A percentile compares a stretch with the other conserved stretches of the same genome.
Evolutionary conservation across 92 coral and sea anemone species (phyloP).

Genomic region (Ricordea florida): DNA sequence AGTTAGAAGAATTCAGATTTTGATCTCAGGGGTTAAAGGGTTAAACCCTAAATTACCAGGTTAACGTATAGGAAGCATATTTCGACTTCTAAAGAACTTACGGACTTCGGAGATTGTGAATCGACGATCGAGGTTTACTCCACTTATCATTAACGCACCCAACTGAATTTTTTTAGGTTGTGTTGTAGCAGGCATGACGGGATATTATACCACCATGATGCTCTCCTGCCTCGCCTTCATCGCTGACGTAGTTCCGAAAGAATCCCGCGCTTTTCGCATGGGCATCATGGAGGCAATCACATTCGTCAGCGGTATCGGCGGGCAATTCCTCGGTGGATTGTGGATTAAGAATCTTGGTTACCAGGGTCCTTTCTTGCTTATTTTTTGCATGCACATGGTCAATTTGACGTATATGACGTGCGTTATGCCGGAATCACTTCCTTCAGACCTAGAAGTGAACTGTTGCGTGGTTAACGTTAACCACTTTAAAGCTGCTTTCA

Average conservation of each 20-base stretch:
- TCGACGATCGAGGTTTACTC: too few species aligned
- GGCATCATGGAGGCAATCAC: conserved; percentile 57
- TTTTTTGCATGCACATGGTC: conserved; percentile 16
- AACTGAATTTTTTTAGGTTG: too few species aligned
- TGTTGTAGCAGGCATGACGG: conserved; percentile 42
- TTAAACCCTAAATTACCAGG: too few species aligned
- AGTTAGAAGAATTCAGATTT: too few species aligned
- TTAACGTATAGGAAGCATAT: too few species aligned
- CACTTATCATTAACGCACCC: too few species aligned
- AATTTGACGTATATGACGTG: conserved; percentile 30
- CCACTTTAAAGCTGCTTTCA: conserved; percentile 6
- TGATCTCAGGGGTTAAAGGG: too few species aligned
- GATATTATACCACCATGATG: conserved; percentile 46
- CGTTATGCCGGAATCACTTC: conserved; percentile 43
- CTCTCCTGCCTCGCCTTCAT: conserved; percentile 49
- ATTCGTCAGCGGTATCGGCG: conserved; percentile 40
- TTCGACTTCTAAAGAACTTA: too few species aligned
- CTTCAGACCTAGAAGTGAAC: neutral
- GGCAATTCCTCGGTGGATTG: conserved; percentile 45
- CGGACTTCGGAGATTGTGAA: too few species aligned
- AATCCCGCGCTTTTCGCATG: conserved; percentile 30
- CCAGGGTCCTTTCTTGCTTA: conserved; percentile 34
- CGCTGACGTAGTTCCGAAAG: conserved; percentile 44
- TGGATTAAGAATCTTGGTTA: conserved; percentile 55
- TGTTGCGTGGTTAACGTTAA: neutral